Evolutionary conservation across 1,140 invertebrate genomes (phyloP).

Genomic region (Trichoplusia ni): DNA sequence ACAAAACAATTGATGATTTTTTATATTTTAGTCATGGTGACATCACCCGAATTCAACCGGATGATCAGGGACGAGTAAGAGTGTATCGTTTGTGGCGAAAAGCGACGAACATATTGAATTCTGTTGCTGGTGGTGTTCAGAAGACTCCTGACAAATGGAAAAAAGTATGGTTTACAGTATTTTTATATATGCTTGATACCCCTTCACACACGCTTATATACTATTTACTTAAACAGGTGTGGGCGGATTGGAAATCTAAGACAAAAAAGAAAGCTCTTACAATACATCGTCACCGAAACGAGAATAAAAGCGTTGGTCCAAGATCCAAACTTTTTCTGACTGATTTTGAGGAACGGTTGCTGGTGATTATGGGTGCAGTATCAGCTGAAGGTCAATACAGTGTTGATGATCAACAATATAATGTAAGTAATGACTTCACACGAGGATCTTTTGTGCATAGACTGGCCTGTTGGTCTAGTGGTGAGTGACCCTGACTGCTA

Average conservation of each 20-base stretch:
- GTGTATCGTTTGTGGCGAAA: background rate
- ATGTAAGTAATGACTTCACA: no score
- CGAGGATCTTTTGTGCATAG: no score
- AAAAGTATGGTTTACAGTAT: background rate
- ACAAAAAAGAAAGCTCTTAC: background rate
- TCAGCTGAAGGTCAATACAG: no score
- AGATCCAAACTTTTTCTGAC: no score
- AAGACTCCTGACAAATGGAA: background rate
- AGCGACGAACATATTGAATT: background rate
- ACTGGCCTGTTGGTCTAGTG: no score
- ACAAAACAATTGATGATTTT: no score
- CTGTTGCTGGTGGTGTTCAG: background rate
- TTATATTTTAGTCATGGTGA: background rate
- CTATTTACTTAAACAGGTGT: background rate
- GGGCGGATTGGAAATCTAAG: background rate
- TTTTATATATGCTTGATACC: background rate
- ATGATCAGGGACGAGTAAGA: background rate
- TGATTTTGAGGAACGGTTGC: no score
- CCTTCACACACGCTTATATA: background rate
- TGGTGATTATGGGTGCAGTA: no score
- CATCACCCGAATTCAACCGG: background rate
- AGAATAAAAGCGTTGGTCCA: no score
- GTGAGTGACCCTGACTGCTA: no score
- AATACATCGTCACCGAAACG: background rate
- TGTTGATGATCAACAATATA: no score